Base-by-base conservation (phyloP, 2,888 invertebrate species). In the Cerastoderma edule region DNA sequence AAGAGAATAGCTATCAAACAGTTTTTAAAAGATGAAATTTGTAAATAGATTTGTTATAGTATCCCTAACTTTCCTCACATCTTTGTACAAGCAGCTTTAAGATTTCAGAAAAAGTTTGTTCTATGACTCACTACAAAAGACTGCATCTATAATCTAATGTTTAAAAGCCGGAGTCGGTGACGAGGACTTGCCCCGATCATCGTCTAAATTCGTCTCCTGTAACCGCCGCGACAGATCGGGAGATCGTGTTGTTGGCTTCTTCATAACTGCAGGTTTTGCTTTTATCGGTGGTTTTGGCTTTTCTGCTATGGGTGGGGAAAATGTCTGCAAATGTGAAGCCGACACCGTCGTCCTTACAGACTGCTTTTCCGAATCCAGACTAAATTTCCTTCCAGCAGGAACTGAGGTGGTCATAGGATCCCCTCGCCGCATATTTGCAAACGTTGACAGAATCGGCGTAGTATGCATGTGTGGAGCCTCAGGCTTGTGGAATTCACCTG, bases 231-330 rank as follows among this genome's bases (percentile, higher is more conserved):
- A 80, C 32, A 83, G 68, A 39, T 85, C 85, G 28, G 85, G 84
- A 30, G 86, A 85, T 48, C 85, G 70, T 22, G 80, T 75, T 16
- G 24, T 70, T n/a, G 90, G 90, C 75, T 90, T 96, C 85, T 95
- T 95, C 93, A 96, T 95, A 86, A 97, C 95, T 86, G 96, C 95
- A 22, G 97, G 97, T 93, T 97, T 97, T 67, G 95, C 95, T 91
- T 96, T 92, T 35, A 91, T 83, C 2, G 90, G 89, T 24, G 91
- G 90, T 80, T 92, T 92, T 19, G 92, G 89, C 76, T 90, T 90
- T 72, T 89, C 90, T 33, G 89, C 90, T 39, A 90, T 87, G 19
- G 90, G 89, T n/a, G 92, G 89, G 19, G 82, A 19, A 80, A 75
- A 67, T 8, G 54, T 35, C 33, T 66, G 66, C 22, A 50, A 33